Base-by-base conservation (phyloP, 2,113 vertebrate species). In the Turdus rufiventris region DNA sequence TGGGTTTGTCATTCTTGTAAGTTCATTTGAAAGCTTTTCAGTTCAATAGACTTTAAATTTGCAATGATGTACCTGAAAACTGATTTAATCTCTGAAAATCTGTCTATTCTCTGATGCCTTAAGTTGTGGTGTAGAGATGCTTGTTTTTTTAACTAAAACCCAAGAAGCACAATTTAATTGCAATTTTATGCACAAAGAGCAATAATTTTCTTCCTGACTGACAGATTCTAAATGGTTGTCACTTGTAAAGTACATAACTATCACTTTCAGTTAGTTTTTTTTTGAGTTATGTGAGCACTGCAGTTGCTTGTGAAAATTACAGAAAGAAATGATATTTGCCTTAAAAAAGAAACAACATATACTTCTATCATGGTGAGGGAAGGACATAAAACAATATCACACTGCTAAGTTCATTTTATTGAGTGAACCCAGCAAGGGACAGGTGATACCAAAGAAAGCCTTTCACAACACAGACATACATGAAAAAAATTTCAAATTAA, bases 191-290 rank as follows among this genome's bases (percentile, higher is more conserved):
- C 89, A 89, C 86, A 89, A 88, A 95, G 92, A 89, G 65, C 66
- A 95, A 91, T 95, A 90, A 96, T 96, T 97, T 96, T 88, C 92
- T 72, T 86, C 42, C 63, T 96, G 93, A 96, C 65, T 97, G 96
- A 96, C 94, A 93, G 45, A 34, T 78, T 95, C 89, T 96, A 92
- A 97, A 95, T 89, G 90, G 84, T 51, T 96, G 94, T 97, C 96
- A 96, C 93, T 96, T 95, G 62, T 77, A 94, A 95, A 95, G 88
- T 72, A 86, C 85, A 51, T 94, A 95, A 95, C 92, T 94, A 96
- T 96, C 94, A 90, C 60, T 97, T 97, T 94, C 95, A 96, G 66
- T 76, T 96, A 90, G 79, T 91, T 94, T 88, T 93, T 88, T 93
- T 85, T 75, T 91, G 72, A 96, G 63, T 94, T 94, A 89, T 67